Evolutionary conservation across 2,888 invertebrate species (phyloP).

Genomic region (Melanophora roralis): DNA sequence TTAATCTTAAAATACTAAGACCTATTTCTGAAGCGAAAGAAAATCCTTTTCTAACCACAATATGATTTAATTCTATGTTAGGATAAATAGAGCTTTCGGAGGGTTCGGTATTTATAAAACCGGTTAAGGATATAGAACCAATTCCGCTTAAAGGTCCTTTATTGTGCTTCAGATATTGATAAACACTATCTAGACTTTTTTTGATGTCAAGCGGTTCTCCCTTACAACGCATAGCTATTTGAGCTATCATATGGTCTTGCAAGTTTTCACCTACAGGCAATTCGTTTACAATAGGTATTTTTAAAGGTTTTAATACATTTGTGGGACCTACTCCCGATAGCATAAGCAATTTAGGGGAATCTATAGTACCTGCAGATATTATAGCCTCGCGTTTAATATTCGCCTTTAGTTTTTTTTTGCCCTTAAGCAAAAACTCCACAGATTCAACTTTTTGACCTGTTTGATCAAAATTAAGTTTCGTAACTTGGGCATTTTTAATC

Average conservation of each 20-base stretch:
- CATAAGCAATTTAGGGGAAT: slow-evolving; percentile 67
- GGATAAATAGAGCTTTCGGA: slow-evolving; percentile 76
- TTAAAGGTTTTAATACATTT: slow-evolving; percentile 57
- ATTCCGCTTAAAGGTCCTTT: slow-evolving; percentile 63
- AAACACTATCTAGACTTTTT: slow-evolving; percentile 59
- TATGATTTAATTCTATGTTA: slow-evolving; percentile 78
- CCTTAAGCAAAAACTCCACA: slow-evolving; percentile 69
- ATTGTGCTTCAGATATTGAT: slow-evolving; percentile 75
- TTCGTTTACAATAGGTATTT: slow-evolving; percentile 64
- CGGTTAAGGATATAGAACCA: slow-evolving; percentile 75
- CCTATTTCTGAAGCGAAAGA: slow-evolving; percentile 44
- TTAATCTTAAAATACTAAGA: slow-evolving; percentile 42
- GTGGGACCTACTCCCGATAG: slow-evolving; percentile 67
- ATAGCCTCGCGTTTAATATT: slow-evolving; percentile 64
- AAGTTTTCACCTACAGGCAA: slow-evolving; percentile 83
- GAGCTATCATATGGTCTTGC: slow-evolving; percentile 85
- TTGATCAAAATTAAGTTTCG: slow-evolving; percentile 78
- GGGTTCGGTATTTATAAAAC: slow-evolving; percentile 78
- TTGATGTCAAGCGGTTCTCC: slow-evolving; percentile 16
- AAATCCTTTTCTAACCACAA: slow-evolving; percentile 66
- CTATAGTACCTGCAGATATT: slow-evolving; percentile 75
- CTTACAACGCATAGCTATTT: slow-evolving; percentile 72
- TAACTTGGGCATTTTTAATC: slow-evolving; percentile 78
- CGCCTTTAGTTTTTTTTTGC: slow-evolving; percentile 48
- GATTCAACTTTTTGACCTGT: slow-evolving; percentile 76